Percentiles rank a stretch among this genome's conserved stretches.
phyloP scores from a whole-genome alignment of 2,113 vertebrate species.

The Penelope pileata region DNA sequence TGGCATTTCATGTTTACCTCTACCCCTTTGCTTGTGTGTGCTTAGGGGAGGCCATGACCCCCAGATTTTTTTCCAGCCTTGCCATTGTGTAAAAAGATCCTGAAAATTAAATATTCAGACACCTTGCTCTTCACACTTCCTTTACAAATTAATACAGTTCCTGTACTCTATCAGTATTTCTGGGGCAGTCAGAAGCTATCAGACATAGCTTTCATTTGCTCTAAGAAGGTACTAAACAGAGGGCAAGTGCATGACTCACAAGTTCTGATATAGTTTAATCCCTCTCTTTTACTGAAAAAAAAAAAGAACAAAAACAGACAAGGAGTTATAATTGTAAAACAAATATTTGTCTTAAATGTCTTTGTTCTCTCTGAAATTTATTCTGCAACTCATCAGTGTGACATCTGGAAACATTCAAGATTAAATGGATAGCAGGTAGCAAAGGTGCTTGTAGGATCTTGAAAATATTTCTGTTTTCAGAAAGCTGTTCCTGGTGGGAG shows the following conservation, averaged over 20 bases:
- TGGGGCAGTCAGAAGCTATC: neutral
- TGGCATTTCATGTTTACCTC: neutral
- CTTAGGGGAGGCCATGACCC: neutral
- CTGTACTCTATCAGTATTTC: too few relatives aligned
- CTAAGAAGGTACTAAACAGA: neutral
- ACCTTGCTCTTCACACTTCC: neutral
- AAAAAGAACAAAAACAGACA: neutral
- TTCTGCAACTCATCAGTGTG: neutral
- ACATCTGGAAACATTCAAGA: neutral
- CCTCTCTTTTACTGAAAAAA: neutral
- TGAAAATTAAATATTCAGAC: neutral
- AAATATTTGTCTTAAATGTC: neutral
- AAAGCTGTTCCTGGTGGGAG: accelerated
- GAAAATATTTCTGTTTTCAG: neutral
- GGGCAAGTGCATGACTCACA: neutral
- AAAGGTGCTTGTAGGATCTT: neutral
- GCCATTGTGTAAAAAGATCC: neutral
- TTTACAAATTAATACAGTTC: neutral
- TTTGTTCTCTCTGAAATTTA: neutral
- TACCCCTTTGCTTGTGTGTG: neutral
- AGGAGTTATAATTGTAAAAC: neutral
- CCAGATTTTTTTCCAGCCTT: neutral
- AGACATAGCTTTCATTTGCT: neutral
- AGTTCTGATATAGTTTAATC: neutral
- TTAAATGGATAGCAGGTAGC: neutral